Conservation (phyloP, 2,888 invertebrate genomes). For the Drepana falcataria region DNA sequence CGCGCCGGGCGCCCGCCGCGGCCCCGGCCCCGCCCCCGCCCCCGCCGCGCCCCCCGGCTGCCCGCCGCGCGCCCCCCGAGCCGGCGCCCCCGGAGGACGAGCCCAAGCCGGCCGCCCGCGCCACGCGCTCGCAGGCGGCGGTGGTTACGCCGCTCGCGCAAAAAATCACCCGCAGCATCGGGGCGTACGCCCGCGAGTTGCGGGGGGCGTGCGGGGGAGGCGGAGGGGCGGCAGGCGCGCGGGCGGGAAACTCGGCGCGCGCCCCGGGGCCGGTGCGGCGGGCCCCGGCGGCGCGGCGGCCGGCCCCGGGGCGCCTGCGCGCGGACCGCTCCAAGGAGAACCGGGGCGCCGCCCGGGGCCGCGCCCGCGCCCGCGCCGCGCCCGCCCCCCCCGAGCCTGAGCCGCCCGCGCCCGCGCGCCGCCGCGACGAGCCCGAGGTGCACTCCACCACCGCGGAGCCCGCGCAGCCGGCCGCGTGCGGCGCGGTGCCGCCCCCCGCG, state of each 20-base stretch:
- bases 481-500: no score
- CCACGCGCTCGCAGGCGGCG: slow-evolving; percentile 34
- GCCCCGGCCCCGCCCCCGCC: slow-evolving; percentile 54
- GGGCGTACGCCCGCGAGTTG: slow-evolving; percentile 40
- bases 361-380: slow-evolving; percentile 48
- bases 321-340: slow-evolving; percentile 68
- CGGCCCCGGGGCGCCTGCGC: slow-evolving; percentile 24
- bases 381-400: slow-evolving; percentile 31
- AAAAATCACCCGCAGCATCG: slow-evolving; percentile 43
- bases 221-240: slow-evolving; percentile 34
- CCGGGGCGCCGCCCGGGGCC: slow-evolving; percentile 51
- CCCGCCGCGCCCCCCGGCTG: slow-evolving; percentile 18
- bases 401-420: slow-evolving; percentile 25
- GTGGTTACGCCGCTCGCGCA: slow-evolving; percentile 33
- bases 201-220: slow-evolving; percentile 33
- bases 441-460: slow-evolving; percentile 48
- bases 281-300: slow-evolving; percentile 57
- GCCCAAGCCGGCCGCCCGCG: slow-evolving; percentile 15
- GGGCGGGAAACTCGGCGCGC: slow-evolving; percentile 65
- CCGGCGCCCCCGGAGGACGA: slow-evolving; percentile 19
- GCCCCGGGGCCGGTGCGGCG: slow-evolving; percentile 63
- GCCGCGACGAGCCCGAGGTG: slow-evolving; percentile 39
- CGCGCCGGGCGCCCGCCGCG: slow-evolving; percentile 38
- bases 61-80: slow-evolving; percentile 22
- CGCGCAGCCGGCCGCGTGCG: slow-evolving; percentile 21